phyloP scores from a whole-genome alignment of 2,888 invertebrate species.

The Lathronympha strigana region DNA sequence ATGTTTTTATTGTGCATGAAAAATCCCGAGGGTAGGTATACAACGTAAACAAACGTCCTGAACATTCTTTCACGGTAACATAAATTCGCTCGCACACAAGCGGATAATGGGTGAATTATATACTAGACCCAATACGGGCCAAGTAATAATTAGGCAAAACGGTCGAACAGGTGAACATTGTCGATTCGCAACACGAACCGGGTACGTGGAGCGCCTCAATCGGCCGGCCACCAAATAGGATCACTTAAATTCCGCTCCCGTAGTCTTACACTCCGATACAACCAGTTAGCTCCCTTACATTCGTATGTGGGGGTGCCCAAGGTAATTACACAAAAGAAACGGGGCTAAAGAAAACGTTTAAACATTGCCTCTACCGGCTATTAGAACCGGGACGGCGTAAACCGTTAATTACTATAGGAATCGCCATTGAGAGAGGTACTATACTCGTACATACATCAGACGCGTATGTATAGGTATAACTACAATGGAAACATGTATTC shows the following conservation, averaged over 20 bases:
- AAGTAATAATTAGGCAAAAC: constrained; percentile 72
- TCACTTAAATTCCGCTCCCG: constrained; percentile 80
- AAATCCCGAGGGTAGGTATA: neutral
- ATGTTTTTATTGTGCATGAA: neutral
- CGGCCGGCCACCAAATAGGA: constrained; percentile 75
- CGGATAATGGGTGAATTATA: constrained; percentile 38
- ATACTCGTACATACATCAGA: too few relatives aligned
- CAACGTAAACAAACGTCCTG: neutral
- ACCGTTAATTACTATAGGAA: constrained; percentile 36
- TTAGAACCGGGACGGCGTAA: constrained; percentile 42
- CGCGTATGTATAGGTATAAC: too few relatives aligned
- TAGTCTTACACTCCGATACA: constrained; percentile 72
- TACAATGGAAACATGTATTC: too few relatives aligned
- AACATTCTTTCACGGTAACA: constrained; percentile 12
- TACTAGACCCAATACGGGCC: constrained; percentile 54
- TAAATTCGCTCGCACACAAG: neutral
- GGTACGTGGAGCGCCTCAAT: constrained; percentile 66
- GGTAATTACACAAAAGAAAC: constrained; percentile 80
- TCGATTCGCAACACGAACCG: constrained; percentile 71
- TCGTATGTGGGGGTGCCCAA: constrained; percentile 66
- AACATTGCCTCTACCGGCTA: constrained; percentile 62
- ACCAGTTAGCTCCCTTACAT: constrained; percentile 71
- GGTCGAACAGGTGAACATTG: constrained; percentile 68
- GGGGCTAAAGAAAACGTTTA: constrained; percentile 65
- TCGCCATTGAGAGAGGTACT: too few relatives aligned